Conservation (phyloP, 2,113 vertebrate genomes). For the Phainopepla nitens region DNA sequence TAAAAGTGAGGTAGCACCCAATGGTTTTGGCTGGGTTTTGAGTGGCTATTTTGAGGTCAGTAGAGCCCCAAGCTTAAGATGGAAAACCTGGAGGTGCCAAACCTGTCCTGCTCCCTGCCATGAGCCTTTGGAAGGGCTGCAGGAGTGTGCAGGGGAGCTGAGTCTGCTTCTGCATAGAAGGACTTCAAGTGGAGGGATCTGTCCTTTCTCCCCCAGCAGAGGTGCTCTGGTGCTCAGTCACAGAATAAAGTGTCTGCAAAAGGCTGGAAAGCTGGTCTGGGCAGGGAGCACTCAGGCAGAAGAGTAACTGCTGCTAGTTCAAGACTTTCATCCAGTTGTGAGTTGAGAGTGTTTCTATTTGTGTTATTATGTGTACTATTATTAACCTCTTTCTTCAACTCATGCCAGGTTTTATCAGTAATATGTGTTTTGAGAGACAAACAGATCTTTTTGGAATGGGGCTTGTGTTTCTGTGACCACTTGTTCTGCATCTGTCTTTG, state of each 20-base stretch:
- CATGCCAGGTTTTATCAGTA: not conserved
- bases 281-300: not conserved
- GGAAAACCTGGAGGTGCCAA: not conserved
- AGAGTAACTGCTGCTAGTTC: not conserved
- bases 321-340: not conserved
- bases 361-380: not conserved
- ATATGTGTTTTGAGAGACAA: not conserved
- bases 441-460: not conserved
- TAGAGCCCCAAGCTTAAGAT: not conserved
- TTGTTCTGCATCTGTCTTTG: not conserved
- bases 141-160: accelerated
- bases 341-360: not conserved
- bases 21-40: not conserved
- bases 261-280: not conserved
- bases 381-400: not conserved
- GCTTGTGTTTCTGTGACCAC: not conserved
- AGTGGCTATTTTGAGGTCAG: not conserved
- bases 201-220: not conserved
- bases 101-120: accelerated
- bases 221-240: not conserved
- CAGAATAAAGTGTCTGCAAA: not conserved
- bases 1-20: not conserved
- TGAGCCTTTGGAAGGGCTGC: not conserved
- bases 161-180: not conserved
- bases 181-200: not conserved